Evolutionary conservation across 2,113 vertebrate species (phyloP).

Genomic region (Microcebus jonahi): DNA sequence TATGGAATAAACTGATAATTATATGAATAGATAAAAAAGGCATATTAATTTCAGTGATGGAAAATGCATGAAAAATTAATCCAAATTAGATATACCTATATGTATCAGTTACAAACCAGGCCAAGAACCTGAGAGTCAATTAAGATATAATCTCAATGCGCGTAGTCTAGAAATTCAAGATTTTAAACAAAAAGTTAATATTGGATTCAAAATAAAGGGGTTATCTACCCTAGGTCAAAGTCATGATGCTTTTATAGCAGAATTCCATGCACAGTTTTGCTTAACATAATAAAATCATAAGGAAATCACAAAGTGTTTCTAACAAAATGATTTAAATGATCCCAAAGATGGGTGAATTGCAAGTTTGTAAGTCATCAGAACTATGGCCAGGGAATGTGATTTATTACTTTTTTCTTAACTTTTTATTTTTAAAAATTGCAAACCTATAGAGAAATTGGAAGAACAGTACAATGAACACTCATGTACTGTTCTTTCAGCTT

Average conservation of each 20-base stretch:
- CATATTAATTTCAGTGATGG: slow-evolving; percentile 4
- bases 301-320: neutral
- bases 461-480: neutral
- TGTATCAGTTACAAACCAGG: neutral
- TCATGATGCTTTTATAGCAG: neutral
- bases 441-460: neutral
- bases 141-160: neutral
- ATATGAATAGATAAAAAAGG: neutral
- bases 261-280: neutral
- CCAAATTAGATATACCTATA: neutral
- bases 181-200: slow-evolving; percentile 4
- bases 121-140: neutral
- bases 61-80: slow-evolving; percentile 15
- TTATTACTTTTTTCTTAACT: neutral
- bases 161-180: slow-evolving; percentile 15
- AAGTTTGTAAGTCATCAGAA: neutral
- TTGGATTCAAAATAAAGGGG: neutral
- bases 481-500: neutral
- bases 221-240: neutral
- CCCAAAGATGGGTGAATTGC: neutral
- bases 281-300: neutral
- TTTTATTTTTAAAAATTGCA: neutral
- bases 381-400: neutral
- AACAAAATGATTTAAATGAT: slow-evolving; percentile 1
- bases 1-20: neutral